Evolutionary conservation across 2,113 vertebrate species (phyloP).

Genomic region (Solea solea): DNA sequence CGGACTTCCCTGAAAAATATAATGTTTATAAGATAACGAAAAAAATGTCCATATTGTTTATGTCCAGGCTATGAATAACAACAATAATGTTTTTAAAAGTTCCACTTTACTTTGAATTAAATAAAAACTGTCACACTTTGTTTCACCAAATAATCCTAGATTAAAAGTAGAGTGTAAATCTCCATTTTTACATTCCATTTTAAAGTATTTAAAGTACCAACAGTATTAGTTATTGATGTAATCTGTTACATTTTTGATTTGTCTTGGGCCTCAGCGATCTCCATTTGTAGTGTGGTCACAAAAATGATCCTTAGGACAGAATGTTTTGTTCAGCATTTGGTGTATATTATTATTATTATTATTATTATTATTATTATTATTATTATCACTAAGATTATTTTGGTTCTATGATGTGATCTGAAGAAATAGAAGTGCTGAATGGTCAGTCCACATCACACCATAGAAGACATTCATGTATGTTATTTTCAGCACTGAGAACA

Average conservation of each 20-base stretch:
- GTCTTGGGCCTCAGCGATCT: neutral
- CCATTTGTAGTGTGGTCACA: neutral
- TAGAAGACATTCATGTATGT: neutral
- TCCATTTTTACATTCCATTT: neutral
- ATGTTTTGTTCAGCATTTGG: conserved; percentile 39
- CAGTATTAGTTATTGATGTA: neutral
- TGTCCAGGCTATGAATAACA: no score
- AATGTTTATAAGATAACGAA: neutral
- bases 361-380: conserved; percentile 32
- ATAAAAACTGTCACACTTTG: neutral
- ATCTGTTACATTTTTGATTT: neutral
- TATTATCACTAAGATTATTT: neutral
- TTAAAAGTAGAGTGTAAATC: neutral
- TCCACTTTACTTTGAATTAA: neutral
- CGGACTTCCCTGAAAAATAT: neutral
- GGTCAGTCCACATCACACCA: no score
- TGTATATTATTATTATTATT: conserved; percentile 58
- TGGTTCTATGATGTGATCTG: conserved; percentile 19
- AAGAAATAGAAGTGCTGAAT: neutral
- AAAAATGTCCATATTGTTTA: neutral
- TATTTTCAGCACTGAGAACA: conserved; percentile 63
- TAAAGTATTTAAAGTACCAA: no score
- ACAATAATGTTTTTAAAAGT: no score
- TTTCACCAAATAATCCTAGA: neutral
- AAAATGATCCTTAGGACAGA: neutral